A percentile compares a stretch with the other conserved stretches of the same genome.
Conservation (phyloP, 2,113 vertebrate genomes). For the Xyrauchen texanus region DNA sequence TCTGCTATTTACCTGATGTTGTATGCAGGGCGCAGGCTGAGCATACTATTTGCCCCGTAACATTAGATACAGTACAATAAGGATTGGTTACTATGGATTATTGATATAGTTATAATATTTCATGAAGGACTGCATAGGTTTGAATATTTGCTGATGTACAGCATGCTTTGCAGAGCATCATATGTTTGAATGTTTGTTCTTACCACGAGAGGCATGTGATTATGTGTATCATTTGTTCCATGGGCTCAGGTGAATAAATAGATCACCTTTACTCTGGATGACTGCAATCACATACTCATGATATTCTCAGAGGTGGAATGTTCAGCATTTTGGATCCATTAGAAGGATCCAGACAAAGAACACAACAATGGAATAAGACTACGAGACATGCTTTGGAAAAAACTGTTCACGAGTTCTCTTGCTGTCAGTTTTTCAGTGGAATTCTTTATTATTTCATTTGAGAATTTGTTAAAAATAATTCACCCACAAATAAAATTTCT, state of each 20-base stretch:
- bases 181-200: slow-evolving; percentile 7
- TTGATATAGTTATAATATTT: slow-evolving; percentile 43
- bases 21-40: slow-evolving; percentile 12
- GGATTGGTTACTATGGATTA: slow-evolving; percentile 49
- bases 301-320: neutral
- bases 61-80: slow-evolving; percentile 31
- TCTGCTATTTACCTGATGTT: slow-evolving; percentile 11
- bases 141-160: slow-evolving; percentile 22
- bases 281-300: no score
- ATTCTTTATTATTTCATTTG: no score
- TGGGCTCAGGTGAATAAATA: slow-evolving; percentile 26
- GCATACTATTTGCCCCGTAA: slow-evolving; percentile 48
- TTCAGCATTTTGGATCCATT: neutral
- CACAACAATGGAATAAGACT: no score
- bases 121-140: slow-evolving; percentile 14
- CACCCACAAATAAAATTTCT: no score
- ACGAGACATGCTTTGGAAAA: no score
- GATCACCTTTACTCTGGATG: neutral
- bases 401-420: no score
- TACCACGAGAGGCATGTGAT: slow-evolving; percentile 3
- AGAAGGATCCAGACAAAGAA: no score
- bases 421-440: no score
- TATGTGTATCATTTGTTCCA: slow-evolving; percentile 28
- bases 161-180: slow-evolving; percentile 37
- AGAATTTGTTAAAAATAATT: no score